Conservation (phyloP, 1,140 invertebrate genomes). For the Macrosteles quadrilineatus region DNA sequence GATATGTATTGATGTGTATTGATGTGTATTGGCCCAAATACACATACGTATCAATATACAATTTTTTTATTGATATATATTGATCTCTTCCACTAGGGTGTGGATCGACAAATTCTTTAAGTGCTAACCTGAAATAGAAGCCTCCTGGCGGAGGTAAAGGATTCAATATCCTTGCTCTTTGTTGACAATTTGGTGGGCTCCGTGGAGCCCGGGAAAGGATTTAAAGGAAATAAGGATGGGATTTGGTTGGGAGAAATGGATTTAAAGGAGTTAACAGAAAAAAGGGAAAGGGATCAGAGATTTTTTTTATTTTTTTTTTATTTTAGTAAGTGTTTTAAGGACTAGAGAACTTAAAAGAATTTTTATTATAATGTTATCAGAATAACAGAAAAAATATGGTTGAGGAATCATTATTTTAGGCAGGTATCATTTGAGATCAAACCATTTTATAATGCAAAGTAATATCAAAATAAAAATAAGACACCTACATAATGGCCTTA, state of each 20-base stretch:
- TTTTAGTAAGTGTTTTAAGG: constrained; percentile 18
- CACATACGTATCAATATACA: no score
- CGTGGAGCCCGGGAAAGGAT: neutral
- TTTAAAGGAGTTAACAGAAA: neutral
- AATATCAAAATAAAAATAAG: neutral
- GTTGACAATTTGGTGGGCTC: neutral
- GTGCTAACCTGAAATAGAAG: constrained; percentile 10
- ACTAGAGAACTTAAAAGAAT: constrained; percentile 19
- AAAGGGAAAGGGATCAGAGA: neutral
- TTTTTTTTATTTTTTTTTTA: constrained; percentile 29
- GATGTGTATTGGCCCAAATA: no score
- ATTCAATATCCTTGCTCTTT: constrained; percentile 20
- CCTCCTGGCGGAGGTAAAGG: constrained; percentile 2
- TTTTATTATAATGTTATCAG: constrained; percentile 16
- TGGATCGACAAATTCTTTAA: no score
- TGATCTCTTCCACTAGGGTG: no score
- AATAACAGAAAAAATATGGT: constrained; percentile 20
- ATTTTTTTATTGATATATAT: no score
- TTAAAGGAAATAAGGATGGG: constrained; percentile 5
- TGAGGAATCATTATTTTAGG: constrained; percentile 2
- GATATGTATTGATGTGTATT: no score
- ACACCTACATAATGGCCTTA: neutral
- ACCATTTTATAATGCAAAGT: neutral
- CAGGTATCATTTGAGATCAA: constrained; percentile 33
- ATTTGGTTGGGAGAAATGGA: neutral